Base-by-base conservation (phyloP, 2,888 invertebrate genomes). In the Rhingia campestris region DNA sequence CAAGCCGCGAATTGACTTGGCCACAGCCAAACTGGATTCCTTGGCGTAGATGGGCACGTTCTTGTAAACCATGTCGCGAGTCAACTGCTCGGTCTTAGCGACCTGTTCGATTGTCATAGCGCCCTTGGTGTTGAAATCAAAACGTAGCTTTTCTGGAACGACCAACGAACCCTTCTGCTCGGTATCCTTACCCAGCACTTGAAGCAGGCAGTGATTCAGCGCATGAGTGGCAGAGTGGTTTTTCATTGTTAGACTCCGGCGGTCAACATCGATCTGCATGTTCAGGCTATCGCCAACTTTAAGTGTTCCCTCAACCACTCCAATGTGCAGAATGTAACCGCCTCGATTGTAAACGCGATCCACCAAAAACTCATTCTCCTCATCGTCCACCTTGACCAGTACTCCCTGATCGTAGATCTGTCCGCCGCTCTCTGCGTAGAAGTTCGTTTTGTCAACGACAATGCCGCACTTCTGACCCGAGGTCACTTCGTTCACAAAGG, bases 381-480 rank as follows among this genome's bases (percentile, higher is more conserved):
- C 97, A 90, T 97, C 97, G 93, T 87, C 94, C 5, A 93, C 90
- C 92, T 97, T 97, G 0, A 95, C 95, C 91, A 98, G 93, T 87
- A 95, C 97, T 30, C 99, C 99, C 89, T 97, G 97, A 91, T 99
- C 99, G 91, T 94, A 98, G 88, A 98, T 98, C 92, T 99, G 99
- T 10, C 99, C 99, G 84, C 99, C 99, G 92, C 99, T 98, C 92
- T 99, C 99, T 0, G 99, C 99, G 92, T 99, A 99, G 92, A 99
- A 99, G 91, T 94, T 96, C 0, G 99, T 99, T 88, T 93, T 94
- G 90, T 99, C 97, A 79, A 99, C 92, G 86, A 99, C 92, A 70
- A 99, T 92, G 14, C 98, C 99, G 91, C 98, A 98, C 91, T 97
- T 97, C 88, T 97, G 95, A 0, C 98, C 98, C 35, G 96, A 94